Evolutionary conservation across 2,888 invertebrate genomes (phyloP).

Genomic region (Alviniconcha strummeri): DNA sequence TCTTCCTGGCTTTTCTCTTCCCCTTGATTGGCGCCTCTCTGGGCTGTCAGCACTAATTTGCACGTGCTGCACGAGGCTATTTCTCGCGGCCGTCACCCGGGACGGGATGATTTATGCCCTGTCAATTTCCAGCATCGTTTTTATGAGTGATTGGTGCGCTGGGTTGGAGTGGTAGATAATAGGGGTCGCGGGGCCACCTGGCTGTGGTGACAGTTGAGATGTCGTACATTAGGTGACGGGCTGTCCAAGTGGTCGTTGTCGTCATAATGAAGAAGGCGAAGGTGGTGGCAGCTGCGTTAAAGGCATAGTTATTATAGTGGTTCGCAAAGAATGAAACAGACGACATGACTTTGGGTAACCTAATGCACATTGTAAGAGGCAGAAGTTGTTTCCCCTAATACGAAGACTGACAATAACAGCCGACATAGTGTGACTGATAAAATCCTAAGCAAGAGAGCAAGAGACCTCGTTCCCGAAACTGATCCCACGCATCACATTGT

Average conservation of each 20-base stretch:
- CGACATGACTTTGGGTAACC: too few relatives aligned
- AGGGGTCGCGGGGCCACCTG: constrained; percentile 10
- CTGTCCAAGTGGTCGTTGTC: neutral
- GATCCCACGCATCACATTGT: too few relatives aligned
- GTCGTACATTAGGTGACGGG: neutral
- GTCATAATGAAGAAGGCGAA: too few relatives aligned
- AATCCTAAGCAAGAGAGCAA: too few relatives aligned
- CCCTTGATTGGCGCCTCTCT: constrained; percentile 5
- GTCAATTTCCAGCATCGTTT: constrained; percentile 16
- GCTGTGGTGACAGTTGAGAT: neutral
- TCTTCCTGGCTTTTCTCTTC: constrained; percentile 10
- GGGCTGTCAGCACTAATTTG: constrained; percentile 29
- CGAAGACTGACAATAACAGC: too few relatives aligned
- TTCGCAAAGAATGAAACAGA: too few relatives aligned
- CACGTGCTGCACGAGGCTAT: constrained; percentile 16
- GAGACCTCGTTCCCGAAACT: too few relatives aligned
- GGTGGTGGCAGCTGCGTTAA: too few relatives aligned
- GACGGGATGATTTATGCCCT: constrained; percentile 29
- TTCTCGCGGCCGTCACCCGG: constrained; percentile 6
- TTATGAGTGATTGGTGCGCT: constrained; percentile 18
- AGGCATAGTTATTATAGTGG: too few relatives aligned
- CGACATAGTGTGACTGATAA: too few relatives aligned
- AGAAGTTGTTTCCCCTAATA: too few relatives aligned
- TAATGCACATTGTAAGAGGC: too few relatives aligned
- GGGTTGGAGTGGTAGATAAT: constrained; percentile 14